phyloP scores from a whole-genome alignment of 2,113 vertebrate species.

The Cyprinodon tularosa region DNA sequence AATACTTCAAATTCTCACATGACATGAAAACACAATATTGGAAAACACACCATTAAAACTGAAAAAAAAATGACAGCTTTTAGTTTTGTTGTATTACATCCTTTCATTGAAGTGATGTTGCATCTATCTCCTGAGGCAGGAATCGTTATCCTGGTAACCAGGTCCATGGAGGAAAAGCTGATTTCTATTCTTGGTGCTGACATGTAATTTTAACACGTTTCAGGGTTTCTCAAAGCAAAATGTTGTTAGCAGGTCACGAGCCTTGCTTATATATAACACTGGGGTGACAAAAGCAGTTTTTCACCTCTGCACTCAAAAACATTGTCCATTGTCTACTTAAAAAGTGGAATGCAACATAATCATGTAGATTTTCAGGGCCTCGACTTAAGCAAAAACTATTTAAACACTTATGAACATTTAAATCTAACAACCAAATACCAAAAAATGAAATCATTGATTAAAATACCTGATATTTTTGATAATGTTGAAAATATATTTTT shows the following conservation, averaged over 20 bases:
- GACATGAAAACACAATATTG: neutral
- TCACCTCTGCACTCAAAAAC: neutral
- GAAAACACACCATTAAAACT: neutral
- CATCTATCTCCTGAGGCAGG: neutral
- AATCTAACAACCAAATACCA: too few relatives aligned
- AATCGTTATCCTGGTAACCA: neutral
- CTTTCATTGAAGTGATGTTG: neutral
- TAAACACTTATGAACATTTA: too few relatives aligned
- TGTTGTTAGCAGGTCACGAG: neutral
- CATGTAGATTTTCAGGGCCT: too few relatives aligned
- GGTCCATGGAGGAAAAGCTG: neutral
- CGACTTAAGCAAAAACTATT: too few relatives aligned
- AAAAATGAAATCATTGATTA: too few relatives aligned
- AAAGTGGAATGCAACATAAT: too few relatives aligned
- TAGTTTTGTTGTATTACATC: neutral
- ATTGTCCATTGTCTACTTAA: too few relatives aligned
- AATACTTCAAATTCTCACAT: conserved; percentile 5
- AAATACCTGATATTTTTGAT: too few relatives aligned
- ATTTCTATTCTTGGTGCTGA: neutral
- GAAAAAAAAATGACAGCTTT: neutral
- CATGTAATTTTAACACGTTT: neutral
- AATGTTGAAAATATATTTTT: too few relatives aligned
- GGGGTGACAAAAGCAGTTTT: neutral
- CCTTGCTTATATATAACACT: neutral
- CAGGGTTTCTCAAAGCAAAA: neutral